These are phyloP conservation scores for Drosophila pruinosa DNA, from an alignment of 1,140 invertebrate species.

Conservation along the genomic window DNA sequence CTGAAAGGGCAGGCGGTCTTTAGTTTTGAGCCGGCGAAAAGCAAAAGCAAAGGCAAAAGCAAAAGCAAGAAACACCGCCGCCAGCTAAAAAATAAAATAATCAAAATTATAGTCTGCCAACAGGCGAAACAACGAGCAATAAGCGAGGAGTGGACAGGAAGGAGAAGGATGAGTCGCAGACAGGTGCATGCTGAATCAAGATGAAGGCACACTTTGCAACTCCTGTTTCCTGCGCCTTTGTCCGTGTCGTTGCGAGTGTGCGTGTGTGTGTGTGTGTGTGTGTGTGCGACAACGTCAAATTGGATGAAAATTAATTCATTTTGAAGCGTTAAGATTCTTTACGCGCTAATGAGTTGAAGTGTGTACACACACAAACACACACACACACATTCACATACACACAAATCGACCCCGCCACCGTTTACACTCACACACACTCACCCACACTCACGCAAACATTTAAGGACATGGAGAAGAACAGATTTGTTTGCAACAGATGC, in stretches of 20 bases:
- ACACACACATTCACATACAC: background rate
- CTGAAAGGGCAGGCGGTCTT: conserved; percentile 11
- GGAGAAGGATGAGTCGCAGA: conserved; percentile 1
- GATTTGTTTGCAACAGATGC: conserved; percentile 56
- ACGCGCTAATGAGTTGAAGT: conserved; percentile 79
- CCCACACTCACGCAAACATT: background rate
- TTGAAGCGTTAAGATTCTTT: conserved; percentile 78
- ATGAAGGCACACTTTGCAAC: conserved; percentile 32
- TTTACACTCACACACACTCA: background rate
- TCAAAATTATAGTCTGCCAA: conserved; percentile 38
- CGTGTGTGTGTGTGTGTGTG: background rate
- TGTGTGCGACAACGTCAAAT: conserved; percentile 63
- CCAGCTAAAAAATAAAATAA: conserved; percentile 36
- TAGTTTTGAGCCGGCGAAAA: conserved; percentile 29
- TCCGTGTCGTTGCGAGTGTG: background rate
- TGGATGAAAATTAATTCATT: conserved; percentile 80
- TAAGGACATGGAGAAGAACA: conserved; percentile 17
- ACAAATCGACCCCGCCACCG: no score
- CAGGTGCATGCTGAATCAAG: conserved; percentile 69
- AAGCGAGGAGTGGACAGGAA: background rate
- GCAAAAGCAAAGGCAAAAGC: conserved; percentile 2
- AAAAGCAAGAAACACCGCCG: conserved; percentile 1
- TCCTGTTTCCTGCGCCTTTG: conserved; percentile 18
- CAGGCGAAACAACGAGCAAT: conserved; percentile 8
- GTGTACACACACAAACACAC: conserved; percentile 26